Base-by-base conservation (phyloP, 92 coral and sea anemone species). In the Epizoanthus fatuus region DNA sequence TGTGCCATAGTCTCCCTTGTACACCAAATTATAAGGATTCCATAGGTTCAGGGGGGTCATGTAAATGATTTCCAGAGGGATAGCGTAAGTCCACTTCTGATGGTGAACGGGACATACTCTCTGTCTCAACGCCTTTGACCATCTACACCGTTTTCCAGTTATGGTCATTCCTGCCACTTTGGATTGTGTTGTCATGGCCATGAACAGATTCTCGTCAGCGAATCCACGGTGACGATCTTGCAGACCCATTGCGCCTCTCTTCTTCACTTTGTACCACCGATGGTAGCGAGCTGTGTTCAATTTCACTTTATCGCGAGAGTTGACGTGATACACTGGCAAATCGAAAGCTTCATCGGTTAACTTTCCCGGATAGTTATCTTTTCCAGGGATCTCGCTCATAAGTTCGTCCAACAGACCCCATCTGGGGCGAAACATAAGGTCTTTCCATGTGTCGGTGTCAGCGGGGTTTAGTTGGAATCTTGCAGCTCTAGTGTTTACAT, bases 151-250 rank as follows among this genome's bases (percentile, higher is more conserved):
- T 29, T 29, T 29, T 42, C 63, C 71, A 5, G 59, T 63, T 3
- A 88, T 84, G 54, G 44, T 84, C 88, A 93, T 87, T 66, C 96
- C 98, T 44, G 96, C 94, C 3, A 90, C 94, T 45, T 90, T 93
- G 0, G 92, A 90, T 79, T 95, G 98, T 12, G 94, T 87, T 53
- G 89, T 95, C 96, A 93, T 87, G 45, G 98, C 96, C 96, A 95
- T 88, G 72, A 84, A 95, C 16, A 95, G 86, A 86, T 82, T 93
- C 40, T 84, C 91, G 71, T 95, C 98, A 12, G 96, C 74, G 75
- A 63, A 95, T 15, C 98, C 98, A 4, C 98, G 96, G 52, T 86
- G 94, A 47, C 96, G 88, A 12, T 79, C 67, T 25, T 93, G 91
- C 52, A 82, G 66, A 7, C 98, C 98, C 98, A 95, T 95, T 0